Conservation (phyloP, 2,797 vertebrate species). For the Lophotriccus pileatus region DNA sequence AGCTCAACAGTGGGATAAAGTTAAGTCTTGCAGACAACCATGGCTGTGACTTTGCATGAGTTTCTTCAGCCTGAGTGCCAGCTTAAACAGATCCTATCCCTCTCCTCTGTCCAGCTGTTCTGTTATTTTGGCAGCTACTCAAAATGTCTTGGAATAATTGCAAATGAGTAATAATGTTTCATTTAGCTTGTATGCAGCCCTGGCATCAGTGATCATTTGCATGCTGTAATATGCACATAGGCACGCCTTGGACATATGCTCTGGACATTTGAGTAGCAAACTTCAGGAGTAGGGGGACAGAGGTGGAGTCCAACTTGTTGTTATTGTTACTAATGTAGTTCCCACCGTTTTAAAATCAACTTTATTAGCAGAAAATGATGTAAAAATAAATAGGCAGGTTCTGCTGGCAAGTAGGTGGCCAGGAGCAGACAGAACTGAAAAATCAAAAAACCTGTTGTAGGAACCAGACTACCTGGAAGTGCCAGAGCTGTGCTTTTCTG, state of each 20-base stretch:
- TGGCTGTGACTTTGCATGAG: neutral
- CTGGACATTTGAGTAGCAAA: neutral
- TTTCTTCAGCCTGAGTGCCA: neutral
- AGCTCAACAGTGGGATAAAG: neutral
- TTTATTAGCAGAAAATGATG: neutral
- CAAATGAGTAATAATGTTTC: slow-evolving; percentile 7
- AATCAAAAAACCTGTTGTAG: neutral
- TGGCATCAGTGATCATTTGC: slow-evolving; percentile 1
- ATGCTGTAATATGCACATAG: neutral
- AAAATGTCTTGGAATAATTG: slow-evolving; percentile 28
- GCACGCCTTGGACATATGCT: neutral
- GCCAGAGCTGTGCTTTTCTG: neutral
- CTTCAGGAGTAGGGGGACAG: neutral
- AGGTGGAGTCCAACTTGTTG: neutral
- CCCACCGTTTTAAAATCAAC: neutral
- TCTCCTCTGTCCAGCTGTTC: neutral
- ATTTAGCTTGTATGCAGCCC: neutral
- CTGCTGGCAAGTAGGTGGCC: neutral
- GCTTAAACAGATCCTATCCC: neutral
- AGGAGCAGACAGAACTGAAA: neutral
- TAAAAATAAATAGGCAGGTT: neutral
- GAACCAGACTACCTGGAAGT: neutral
- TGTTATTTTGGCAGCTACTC: slow-evolving; percentile 14
- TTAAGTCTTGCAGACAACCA: neutral
- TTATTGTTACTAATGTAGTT: neutral